Evolutionary conservation across 2,113 vertebrate species (phyloP), one percentile per base, ranked within the genome.

Genomic region (Physeter macrocephalus): DNA sequence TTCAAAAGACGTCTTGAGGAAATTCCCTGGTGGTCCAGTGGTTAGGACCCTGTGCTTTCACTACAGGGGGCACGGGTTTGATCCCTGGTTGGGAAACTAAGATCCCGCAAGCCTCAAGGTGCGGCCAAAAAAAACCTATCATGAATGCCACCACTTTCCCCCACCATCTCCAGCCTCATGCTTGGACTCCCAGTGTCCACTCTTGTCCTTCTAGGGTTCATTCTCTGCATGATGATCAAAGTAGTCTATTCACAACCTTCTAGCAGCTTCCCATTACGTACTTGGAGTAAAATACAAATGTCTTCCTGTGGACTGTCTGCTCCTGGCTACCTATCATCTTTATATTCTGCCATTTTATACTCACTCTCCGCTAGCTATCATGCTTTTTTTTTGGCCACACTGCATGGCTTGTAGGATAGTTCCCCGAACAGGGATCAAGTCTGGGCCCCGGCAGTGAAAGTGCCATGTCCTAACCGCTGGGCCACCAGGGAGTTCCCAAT

Each of bases 101-200:
- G 46, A 77, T 77, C 74, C 29, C 20, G 11, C 49, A 29, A 77
- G 31, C 46, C 46, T 52, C 75, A 23, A 20, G n/a, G 49, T 1
- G 12, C 4, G 20, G 20, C 6, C 0, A 0, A 54, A 78, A n/a
- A 31, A 13, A 46, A 77, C 20, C 43, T 5, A 15, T 36, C 3
- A 3, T 31, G 41, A 92, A 41, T n/a, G 39, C 64, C 57, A 20
- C 14, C 46, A 11, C 31, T 72, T 36, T 36, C 31, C 64, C 18
- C 14, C 14, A 23, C 21, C 10, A 2, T 54, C 27, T 72, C 23
- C 62, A 81, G 41, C 17, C 20, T 80, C 21, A 5, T 14, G 3
- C 27, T 59, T 90, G 43, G 36, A 54, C 52, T 34, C 11, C 31
- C 21, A 39, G 57, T 1, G 2, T 49, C 74, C 21, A 41, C 27